Conservation (phyloP, 2,888 invertebrate species). For the Ophioninae sp. region DNA sequence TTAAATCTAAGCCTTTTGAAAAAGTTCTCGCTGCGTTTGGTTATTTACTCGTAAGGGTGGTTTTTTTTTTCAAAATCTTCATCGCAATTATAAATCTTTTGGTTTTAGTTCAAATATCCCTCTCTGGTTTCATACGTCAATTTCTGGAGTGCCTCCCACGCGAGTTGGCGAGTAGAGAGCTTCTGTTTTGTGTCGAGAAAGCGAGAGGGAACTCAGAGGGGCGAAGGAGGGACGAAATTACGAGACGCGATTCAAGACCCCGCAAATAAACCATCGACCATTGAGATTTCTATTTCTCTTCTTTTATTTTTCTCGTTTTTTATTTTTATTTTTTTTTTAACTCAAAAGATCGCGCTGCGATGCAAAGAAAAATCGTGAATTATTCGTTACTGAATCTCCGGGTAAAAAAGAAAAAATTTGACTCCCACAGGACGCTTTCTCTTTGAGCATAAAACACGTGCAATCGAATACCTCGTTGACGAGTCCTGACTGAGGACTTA, state of each 20-base stretch:
- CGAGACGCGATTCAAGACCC: conserved; percentile 13
- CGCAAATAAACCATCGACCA: conserved; percentile 46
- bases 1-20: too few species aligned
- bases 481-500: conserved; percentile 28
- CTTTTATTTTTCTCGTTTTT: conserved; percentile 13
- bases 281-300: not conserved
- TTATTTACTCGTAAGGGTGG: conserved; percentile 14
- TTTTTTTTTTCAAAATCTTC: conserved; percentile 11
- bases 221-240: conserved; percentile 4
- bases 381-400: conserved; percentile 14
- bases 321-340: not conserved
- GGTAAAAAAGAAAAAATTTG: conserved; percentile 23
- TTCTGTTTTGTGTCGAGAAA: conserved; percentile 57
- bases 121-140: conserved; percentile 29
- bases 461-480: conserved; percentile 46
- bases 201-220: conserved; percentile 11
- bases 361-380: conserved; percentile 44
- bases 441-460: conserved; percentile 30
- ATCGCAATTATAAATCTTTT: conserved; percentile 14
- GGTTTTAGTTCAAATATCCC: not conserved
- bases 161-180: conserved; percentile 45
- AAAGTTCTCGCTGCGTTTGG: conserved; percentile 31
- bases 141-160: conserved; percentile 52
- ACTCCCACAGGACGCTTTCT: conserved; percentile 61
- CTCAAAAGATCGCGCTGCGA: conserved; percentile 21